Conservation (phyloP, 2,888 invertebrate genomes). For the Labia minor region DNA sequence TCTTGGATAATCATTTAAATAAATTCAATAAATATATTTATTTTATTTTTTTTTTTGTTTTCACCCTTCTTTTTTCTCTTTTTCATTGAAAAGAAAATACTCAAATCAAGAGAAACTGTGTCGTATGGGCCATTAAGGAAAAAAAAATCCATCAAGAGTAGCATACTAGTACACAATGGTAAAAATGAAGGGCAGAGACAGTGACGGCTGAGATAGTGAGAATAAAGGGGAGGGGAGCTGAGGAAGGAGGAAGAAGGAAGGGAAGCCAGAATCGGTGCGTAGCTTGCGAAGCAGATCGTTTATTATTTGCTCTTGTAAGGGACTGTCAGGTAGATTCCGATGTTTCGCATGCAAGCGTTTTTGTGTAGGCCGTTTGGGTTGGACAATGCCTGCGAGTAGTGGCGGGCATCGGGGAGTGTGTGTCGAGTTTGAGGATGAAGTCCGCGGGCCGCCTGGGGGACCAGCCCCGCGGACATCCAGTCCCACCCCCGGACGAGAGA, state of each 20-base stretch:
- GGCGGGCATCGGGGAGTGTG: neutral
- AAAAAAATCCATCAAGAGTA: neutral
- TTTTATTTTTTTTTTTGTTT: too few species aligned
- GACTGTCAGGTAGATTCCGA: neutral
- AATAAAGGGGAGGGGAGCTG: neutral
- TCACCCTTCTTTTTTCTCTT: too few species aligned
- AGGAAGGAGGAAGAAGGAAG: neutral
- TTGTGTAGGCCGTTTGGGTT: neutral
- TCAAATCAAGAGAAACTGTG: neutral
- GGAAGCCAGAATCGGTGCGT: neutral
- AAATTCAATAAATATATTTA: too few species aligned
- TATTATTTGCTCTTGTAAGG: too few species aligned
- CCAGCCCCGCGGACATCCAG: neutral
- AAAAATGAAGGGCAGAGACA: neutral
- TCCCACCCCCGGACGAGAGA: neutral
- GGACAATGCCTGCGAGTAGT: neutral
- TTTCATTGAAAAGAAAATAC: too few species aligned
- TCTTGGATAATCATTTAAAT: too few species aligned
- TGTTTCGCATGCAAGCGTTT: neutral
- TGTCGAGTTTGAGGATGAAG: neutral
- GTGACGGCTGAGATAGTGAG: neutral
- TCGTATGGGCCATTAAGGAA: neutral
- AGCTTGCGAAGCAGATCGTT: neutral
- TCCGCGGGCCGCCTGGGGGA: neutral
- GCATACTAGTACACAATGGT: neutral